A percentile compares a stretch with the other conserved stretches of the same genome.
Evolutionary conservation across 2,113 vertebrate species (phyloP).

Genomic region (Leucoraja erinaceus): DNA sequence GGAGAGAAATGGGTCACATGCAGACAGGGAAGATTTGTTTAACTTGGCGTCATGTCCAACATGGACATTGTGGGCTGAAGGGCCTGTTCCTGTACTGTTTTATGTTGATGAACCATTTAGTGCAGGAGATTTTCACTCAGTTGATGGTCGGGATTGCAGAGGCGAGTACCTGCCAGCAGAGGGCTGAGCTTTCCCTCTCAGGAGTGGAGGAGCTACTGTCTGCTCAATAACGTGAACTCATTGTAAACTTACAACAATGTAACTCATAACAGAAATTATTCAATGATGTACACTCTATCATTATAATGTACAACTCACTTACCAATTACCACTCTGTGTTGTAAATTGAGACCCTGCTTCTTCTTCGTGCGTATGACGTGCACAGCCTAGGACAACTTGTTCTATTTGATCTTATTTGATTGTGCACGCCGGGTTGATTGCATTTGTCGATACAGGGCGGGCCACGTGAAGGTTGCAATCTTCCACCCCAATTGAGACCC

Average conservation of each 20-base stretch:
- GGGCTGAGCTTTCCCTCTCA: not conserved
- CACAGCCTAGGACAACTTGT: too few relatives aligned
- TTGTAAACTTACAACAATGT: not conserved
- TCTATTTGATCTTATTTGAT: too few relatives aligned
- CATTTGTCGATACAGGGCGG: too few relatives aligned
- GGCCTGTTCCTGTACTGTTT: too few relatives aligned
- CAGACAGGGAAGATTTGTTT: too few relatives aligned
- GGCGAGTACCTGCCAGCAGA: not conserved
- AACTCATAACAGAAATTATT: not conserved
- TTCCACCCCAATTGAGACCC: not conserved
- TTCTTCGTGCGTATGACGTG: too few relatives aligned
- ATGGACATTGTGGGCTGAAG: too few relatives aligned
- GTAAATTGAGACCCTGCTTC: not conserved
- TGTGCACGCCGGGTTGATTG: too few relatives aligned
- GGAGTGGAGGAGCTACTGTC: not conserved
- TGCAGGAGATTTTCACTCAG: not conserved
- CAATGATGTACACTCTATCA: not conserved
- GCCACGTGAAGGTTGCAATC: too few relatives aligned
- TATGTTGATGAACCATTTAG: not conserved
- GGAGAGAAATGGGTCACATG: too few relatives aligned
- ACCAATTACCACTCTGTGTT: not conserved
- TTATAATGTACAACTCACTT: not conserved
- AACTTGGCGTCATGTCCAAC: too few relatives aligned
- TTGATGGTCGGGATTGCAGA: not conserved
- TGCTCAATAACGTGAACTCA: not conserved